phyloP scores from a whole-genome alignment of 1,140 invertebrate species.

The honey bee (Apis mellifera) region Amel_HAv3.1 CM009941.2:1525001-1525500 shows the following conservation, averaged over 20 bases:
- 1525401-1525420: conserved; percentile 75
- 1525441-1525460: conserved; percentile 80
- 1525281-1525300: too few species aligned
- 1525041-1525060: conserved; percentile 20
- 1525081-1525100: not conserved
- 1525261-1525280: too few species aligned
- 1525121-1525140: not conserved
- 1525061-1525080: conserved; percentile 39
- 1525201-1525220: too few species aligned
- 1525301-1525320: conserved; percentile 41
- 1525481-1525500: conserved; percentile 80
- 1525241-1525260: too few species aligned
- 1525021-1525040: not conserved
- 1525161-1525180: too few species aligned
- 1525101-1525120: not conserved
- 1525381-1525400: conserved; percentile 74
- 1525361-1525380: conserved; percentile 66
- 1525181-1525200: not conserved
- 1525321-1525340: conserved; percentile 66
- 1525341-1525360: conserved; percentile 61
- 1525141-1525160: too few species aligned
- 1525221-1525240: too few species aligned
- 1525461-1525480: conserved; percentile 80
- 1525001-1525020: not conserved
- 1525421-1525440: conserved; percentile 72